Percentiles rank a stretch among this genome's conserved stretches.
phyloP scores from a whole-genome alignment of 2,797 vertebrate species.

The Ptychobarbus kaznakovi region DNA sequence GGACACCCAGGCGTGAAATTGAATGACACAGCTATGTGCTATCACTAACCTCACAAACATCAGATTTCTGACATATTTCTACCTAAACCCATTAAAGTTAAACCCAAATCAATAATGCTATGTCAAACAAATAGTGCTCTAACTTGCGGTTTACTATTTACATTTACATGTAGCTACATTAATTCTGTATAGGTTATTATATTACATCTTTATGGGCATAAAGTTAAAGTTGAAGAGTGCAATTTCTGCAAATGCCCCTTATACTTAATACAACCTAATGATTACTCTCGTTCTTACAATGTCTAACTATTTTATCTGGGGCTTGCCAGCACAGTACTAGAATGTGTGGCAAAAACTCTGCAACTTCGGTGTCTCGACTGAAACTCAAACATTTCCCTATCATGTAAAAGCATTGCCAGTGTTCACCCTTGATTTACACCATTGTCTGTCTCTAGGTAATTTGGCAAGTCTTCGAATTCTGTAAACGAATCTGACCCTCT shows the following conservation, averaged over 20 bases:
- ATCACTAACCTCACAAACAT: not conserved
- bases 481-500: no score
- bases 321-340: no score
- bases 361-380: no score
- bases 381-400: no score
- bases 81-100: not conserved
- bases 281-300: not conserved
- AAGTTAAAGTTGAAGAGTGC: not conserved
- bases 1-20: slow-evolving; percentile 6
- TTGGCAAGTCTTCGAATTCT: no score
- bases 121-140: not conserved
- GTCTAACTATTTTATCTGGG: no score
- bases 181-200: not conserved
- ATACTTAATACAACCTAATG: not conserved
- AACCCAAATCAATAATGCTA: not conserved
- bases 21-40: not conserved
- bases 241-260: not conserved
- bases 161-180: no score
- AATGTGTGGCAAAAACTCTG: no score
- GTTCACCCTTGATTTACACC: no score
- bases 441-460: no score
- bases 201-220: not conserved
- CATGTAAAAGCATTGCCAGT: no score
- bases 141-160: not conserved
- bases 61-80: slow-evolving; percentile 8